Base-by-base conservation (phyloP, 2,797 vertebrate genomes). In the Helarctos malayanus region DNA sequence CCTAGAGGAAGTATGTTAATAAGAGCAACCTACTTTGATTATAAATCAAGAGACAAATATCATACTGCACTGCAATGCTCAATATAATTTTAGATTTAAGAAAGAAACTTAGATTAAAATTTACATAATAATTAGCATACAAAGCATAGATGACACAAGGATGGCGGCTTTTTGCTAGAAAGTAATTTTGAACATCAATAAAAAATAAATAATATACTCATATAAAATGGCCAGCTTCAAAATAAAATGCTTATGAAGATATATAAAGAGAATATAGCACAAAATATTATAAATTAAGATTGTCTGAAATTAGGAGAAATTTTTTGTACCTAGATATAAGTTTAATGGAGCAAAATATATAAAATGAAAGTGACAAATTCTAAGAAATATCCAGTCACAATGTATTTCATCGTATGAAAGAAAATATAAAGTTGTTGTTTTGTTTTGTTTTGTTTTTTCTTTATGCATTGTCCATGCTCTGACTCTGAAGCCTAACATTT, bases 41-140 rank as follows among this genome's bases (percentile, higher is more conserved):
- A 88, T 97, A 98, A 97, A 98, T 97, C 80, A 49, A 63, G 73
- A 57, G 7, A 8, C 12, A 96, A 93, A 86, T 84, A 93, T 59
- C 32, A 83, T 14, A 68, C 32, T 93, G 19, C 7, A 80, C 10
- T 59, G 71, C 12, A 86, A 79, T 84, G 38, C 25, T 94, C 47
- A 88, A 89, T 68, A 68, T 25, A 61, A 56, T 75, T 96, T 92
- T 92, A 91, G 32, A 92, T 87, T 94, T 95, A 85, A 94, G 86
- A 54, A 97, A 85, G 18, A 14, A 87, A 81, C 4, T 27, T 45
- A 91, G 7, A 84, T 95, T 91, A 65, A 93, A 73, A 82, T 79
- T 63, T 95, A 19, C n/a, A 59, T 45, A 54, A 85, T 59, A 94
- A 95, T 84, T 97, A 89, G 8, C 29, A 90, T 87, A 18, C 1